phyloP scores from a whole-genome alignment of 2,113 vertebrate genomes.

The Syngnathus scovelli region DNA sequence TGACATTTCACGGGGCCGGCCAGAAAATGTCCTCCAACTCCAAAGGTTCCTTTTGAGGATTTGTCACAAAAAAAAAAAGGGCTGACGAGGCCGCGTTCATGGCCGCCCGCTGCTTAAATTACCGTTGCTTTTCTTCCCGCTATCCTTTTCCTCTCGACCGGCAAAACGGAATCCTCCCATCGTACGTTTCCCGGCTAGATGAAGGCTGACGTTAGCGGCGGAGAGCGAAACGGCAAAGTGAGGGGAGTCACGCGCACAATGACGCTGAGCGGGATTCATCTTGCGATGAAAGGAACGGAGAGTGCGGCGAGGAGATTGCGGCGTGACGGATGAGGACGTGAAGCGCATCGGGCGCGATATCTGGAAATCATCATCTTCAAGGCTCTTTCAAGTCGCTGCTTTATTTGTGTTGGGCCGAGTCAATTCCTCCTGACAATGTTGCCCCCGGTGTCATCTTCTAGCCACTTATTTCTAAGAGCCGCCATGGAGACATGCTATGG shows the following conservation, averaged over 20 bases:
- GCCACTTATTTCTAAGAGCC: conserved; percentile 17
- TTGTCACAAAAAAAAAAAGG: background rate
- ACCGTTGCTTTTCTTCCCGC: conserved; percentile 37
- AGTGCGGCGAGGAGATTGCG: conserved; percentile 33
- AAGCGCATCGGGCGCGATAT: conserved; percentile 36
- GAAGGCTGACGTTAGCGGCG: background rate
- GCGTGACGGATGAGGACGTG: conserved; percentile 44
- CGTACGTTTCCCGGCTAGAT: conserved; percentile 41
- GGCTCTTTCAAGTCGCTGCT: conserved; percentile 14
- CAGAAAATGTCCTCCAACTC: background rate
- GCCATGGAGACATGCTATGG: background rate
- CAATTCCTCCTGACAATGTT: conserved; percentile 34
- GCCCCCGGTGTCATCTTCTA: conserved; percentile 29
- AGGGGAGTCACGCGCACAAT: conserved; percentile 42
- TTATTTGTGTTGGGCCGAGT: conserved; percentile 26
- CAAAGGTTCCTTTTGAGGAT: background rate
- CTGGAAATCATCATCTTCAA: conserved; percentile 40
- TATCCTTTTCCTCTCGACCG: conserved; percentile 29
- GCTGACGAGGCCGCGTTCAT: background rate
- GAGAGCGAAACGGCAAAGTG: conserved; percentile 18
- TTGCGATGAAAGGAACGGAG: conserved; percentile 47
- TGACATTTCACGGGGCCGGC: no score
- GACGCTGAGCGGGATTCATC: conserved; percentile 47
- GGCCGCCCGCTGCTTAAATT: conserved; percentile 33
- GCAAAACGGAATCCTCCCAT: conserved; percentile 62